These are phyloP conservation scores for Notolabrus celidotus DNA, from an alignment of 2,797 vertebrate genomes.

Conservation along the genomic window DNA sequence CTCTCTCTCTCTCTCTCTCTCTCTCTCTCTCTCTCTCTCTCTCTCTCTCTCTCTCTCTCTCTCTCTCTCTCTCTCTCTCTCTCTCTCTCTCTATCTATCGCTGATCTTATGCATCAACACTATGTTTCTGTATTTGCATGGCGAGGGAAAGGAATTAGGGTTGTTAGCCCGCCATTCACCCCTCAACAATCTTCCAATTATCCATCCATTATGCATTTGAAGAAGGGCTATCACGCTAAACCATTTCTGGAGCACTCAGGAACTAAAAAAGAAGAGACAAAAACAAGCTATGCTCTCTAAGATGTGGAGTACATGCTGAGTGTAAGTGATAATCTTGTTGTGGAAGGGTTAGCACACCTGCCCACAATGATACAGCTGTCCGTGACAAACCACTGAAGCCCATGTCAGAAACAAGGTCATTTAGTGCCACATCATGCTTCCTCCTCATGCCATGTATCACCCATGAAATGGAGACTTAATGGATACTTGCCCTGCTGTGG, in stretches of 20 bases:
- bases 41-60: constrained; percentile 19
- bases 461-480: constrained; percentile 58
- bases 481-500: constrained; percentile 60
- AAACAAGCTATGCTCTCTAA: constrained; percentile 61
- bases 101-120: constrained; percentile 46
- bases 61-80: constrained; percentile 16
- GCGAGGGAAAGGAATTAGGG: constrained; percentile 1
- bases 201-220: constrained; percentile 70
- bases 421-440: constrained; percentile 63
- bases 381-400: constrained; percentile 75
- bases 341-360: constrained; percentile 53
- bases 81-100: constrained; percentile 19
- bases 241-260: constrained; percentile 80
- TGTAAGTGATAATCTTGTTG: constrained; percentile 59
- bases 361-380: constrained; percentile 66
- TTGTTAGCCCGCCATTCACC: constrained; percentile 26
- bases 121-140: constrained; percentile 51
- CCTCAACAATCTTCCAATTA: constrained; percentile 54
- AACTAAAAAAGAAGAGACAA: constrained; percentile 31
- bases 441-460: constrained; percentile 56
- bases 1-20: constrained; percentile 17
- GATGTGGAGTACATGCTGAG: constrained; percentile 59
- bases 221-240: constrained; percentile 83
- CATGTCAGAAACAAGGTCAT: constrained; percentile 68
- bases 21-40: constrained; percentile 12